Conservation (phyloP, 2,797 vertebrate genomes). For the Rhinichthys osculus region DNA sequence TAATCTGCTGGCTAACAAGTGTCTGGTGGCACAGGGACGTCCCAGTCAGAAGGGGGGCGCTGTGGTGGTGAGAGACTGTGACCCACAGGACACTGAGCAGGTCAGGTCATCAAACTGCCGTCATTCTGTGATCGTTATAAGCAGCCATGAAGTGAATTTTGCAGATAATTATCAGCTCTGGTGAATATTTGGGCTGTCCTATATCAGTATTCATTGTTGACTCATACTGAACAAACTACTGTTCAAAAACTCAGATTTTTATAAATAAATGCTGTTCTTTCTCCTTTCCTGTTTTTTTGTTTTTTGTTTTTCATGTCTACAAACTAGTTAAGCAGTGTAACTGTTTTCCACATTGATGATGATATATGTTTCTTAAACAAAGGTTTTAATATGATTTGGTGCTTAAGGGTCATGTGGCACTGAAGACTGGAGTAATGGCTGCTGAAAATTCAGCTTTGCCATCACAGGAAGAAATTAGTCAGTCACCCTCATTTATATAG, state of each 20-base stretch:
- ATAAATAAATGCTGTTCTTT: neutral
- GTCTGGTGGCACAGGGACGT: slow-evolving; percentile 89
- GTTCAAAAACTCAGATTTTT: neutral
- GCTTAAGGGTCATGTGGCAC: too few relatives aligned
- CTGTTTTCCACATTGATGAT: neutral
- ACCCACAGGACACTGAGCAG: slow-evolving; percentile 86
- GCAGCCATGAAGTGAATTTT: neutral
- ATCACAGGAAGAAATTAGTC: neutral
- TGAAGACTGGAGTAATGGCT: neutral
- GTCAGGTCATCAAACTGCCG: slow-evolving; percentile 63
- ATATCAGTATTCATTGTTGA: neutral
- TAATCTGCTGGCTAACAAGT: slow-evolving; percentile 85
- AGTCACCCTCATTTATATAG: too few relatives aligned
- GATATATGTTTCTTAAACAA: neutral
- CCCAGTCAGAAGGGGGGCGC: slow-evolving; percentile 92
- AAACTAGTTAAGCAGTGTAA: neutral
- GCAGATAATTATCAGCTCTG: neutral
- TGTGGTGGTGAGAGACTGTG: slow-evolving; percentile 86
- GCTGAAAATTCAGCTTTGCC: neutral
- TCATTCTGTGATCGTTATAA: neutral
- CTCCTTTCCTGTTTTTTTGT: neutral
- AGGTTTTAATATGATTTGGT: too few relatives aligned
- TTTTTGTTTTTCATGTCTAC: neutral
- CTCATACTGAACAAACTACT: neutral
- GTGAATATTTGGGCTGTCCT: neutral